Base-by-base conservation (phyloP, 2,888 invertebrate genomes). In the Pemphredon lugubris region DNA sequence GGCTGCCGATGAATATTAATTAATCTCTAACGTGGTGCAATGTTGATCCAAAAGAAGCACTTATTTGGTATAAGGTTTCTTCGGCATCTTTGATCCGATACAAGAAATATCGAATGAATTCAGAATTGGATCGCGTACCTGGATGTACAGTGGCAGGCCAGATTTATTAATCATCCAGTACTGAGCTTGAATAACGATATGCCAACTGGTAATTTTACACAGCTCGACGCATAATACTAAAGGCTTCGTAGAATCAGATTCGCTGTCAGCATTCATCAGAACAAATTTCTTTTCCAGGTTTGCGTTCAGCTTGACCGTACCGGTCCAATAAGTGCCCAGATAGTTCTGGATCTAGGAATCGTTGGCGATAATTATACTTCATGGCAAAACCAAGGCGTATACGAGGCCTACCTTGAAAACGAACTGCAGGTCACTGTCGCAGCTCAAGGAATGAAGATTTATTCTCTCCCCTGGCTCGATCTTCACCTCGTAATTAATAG, bases 91-190 rank as follows among this genome's bases (percentile, higher is more conserved):
- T n/a, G n/a, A n/a, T n/a, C n/a, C n/a, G n/a, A n/a, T n/a, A n/a
- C n/a, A n/a, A 20, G 0, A 42, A 42, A 16, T 42, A 3, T 14
- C 6, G 9, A 0, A 2, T 26, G 9, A 14, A 13, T n/a, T n/a
- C n/a, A n/a, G n/a, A n/a, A n/a, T n/a, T n/a, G n/a, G n/a, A n/a
- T n/a, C n/a, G 72, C 86, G 88, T 88, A 95, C 96, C 92, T 95
- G 94, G 75, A 96, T 92, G 87, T 95, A 94, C 75, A 97, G 89
- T 2, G 97, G 96, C 70, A 97, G 90, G 11, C 95, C 95, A 2
- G 96, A 95, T 90, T 96, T 96, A 90, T 97, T 97, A 75, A 97
- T 94, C 84, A 97, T 92, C 97, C 97, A 97, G 88, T 95, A 96
- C 13, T 96, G 95, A 0, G 96, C 94, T 87, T 95, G 94, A 83